phyloP scores from a whole-genome alignment of 2,113 vertebrate genomes.

The Atherinomorus stipes region DNA sequence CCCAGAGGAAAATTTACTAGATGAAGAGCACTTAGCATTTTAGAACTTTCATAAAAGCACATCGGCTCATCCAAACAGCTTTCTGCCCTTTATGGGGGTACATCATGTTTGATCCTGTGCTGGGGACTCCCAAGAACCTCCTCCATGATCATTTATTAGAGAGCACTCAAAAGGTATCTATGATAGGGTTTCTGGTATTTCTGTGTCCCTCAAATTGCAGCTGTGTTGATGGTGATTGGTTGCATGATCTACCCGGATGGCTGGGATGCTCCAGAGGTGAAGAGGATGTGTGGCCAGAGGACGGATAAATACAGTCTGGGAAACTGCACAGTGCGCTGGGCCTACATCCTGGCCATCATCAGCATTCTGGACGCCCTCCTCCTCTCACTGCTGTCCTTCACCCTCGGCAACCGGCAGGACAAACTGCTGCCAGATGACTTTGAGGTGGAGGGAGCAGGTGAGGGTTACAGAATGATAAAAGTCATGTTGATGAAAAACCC shows the following conservation, averaged over 20 bases:
- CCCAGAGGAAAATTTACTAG: conserved; percentile 20
- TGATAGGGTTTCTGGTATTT: conserved; percentile 17
- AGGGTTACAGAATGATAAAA: conserved; percentile 3
- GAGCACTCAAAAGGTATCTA: conserved; percentile 23
- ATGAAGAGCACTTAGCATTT: conserved; percentile 27
- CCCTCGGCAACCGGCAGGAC: conserved; percentile 95
- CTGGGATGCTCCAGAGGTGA: conserved; percentile 93
- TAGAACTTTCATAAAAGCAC: conserved; percentile 31
- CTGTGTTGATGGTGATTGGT: conserved; percentile 90
- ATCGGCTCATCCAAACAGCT: conserved; percentile 32
- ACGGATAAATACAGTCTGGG: conserved; percentile 94
- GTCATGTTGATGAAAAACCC: not conserved
- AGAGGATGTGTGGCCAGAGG: conserved; percentile 90
- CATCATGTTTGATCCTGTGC: conserved; percentile 13
- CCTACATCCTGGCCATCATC: conserved; percentile 97
- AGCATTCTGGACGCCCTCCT: conserved; percentile 93
- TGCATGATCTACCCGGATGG: conserved; percentile 97
- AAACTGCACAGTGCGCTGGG: conserved; percentile 97
- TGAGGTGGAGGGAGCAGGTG: conserved; percentile 88
- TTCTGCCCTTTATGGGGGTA: conserved; percentile 15
- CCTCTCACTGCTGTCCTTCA: conserved; percentile 93
- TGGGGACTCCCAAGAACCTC: not conserved
- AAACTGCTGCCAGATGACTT: conserved; percentile 93
- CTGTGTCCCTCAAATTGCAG: conserved; percentile 70
- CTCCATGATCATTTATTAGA: conserved; percentile 29